These are phyloP conservation scores for Dusona sp. DNA, from an alignment of 2,888 invertebrate species.

Conservation along the genomic window DNA sequence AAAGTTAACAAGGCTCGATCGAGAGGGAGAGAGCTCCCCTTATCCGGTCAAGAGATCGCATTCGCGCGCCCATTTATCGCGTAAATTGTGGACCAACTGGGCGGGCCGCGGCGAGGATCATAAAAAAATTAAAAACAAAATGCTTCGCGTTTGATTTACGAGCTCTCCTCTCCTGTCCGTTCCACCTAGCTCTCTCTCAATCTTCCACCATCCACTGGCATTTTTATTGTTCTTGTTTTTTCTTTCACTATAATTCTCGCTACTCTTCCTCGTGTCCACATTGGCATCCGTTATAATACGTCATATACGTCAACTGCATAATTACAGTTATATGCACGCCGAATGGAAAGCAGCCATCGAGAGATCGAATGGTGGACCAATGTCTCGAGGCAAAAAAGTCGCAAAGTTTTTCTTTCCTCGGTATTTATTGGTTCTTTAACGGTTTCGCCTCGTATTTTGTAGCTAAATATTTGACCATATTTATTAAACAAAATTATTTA, in stretches of 20 bases:
- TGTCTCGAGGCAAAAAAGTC: constrained; percentile 68
- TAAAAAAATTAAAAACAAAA: constrained; percentile 54
- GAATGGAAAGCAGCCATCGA: constrained; percentile 51
- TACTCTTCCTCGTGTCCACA: constrained; percentile 54
- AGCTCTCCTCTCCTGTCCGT: constrained; percentile 40
- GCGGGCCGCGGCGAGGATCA: constrained; percentile 60
- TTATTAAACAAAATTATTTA: not conserved
- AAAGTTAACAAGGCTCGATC: constrained; percentile 70
- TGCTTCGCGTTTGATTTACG: constrained; percentile 70
- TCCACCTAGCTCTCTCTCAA: constrained; percentile 41
- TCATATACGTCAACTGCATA: constrained; percentile 64
- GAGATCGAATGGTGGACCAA: constrained; percentile 49
- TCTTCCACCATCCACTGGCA: constrained; percentile 26
- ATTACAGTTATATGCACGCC: constrained; percentile 62
- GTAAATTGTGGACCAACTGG: constrained; percentile 68
- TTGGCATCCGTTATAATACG: constrained; percentile 65
- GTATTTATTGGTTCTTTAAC: constrained; percentile 4
- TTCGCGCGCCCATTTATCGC: constrained; percentile 64
- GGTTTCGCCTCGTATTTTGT: not conserved
- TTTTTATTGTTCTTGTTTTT: constrained; percentile 60
- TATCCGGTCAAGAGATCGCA: constrained; percentile 65
- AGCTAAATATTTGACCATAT: not conserved
- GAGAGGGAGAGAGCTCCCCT: constrained; percentile 42
- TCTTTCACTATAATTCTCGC: constrained; percentile 62
- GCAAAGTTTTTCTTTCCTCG: constrained; percentile 66